These are phyloP conservation scores for Nyctalus aviator DNA, from an alignment of 2,797 vertebrate species.

Conservation along the genomic window DNA sequence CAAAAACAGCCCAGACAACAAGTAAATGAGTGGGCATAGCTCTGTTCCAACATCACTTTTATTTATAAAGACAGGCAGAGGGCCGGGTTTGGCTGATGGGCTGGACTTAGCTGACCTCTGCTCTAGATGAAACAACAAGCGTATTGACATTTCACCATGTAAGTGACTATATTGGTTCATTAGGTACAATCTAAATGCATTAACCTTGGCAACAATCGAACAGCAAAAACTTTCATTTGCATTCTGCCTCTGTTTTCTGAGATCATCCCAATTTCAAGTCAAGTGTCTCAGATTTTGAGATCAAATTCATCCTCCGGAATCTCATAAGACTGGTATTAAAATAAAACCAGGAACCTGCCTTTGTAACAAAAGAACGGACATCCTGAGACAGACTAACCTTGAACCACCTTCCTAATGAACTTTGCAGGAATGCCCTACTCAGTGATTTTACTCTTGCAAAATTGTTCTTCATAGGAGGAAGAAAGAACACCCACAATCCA, in stretches of 20 bases:
- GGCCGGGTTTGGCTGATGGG: not conserved
- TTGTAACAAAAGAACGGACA: slow-evolving; percentile 14
- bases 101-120: not conserved
- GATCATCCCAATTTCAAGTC: not conserved
- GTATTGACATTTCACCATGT: slow-evolving; percentile 25
- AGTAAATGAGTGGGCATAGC: not conserved
- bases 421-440: slow-evolving; percentile 42
- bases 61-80: slow-evolving; percentile 37
- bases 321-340: slow-evolving; percentile 33
- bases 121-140: slow-evolving; percentile 34
- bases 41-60: slow-evolving; percentile 64
- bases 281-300: not conserved
- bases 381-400: slow-evolving; percentile 24
- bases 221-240: slow-evolving; percentile 20
- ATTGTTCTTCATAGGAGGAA: slow-evolving; percentile 65
- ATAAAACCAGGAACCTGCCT: slow-evolving; percentile 51
- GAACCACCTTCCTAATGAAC: slow-evolving; percentile 58
- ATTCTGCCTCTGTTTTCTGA: slow-evolving; percentile 1
- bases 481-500: slow-evolving; percentile 33
- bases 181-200: not conserved
- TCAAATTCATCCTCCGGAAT: slow-evolving; percentile 3
- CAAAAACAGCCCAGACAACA: not conserved
- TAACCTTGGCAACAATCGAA: slow-evolving; percentile 12
- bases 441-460: slow-evolving; percentile 64
- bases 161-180: not conserved